A percentile compares a stretch with the other conserved stretches of the same genome.
Evolutionary conservation across 2,113 vertebrate genomes (phyloP).

Genomic region (Helogale parvula): DNA sequence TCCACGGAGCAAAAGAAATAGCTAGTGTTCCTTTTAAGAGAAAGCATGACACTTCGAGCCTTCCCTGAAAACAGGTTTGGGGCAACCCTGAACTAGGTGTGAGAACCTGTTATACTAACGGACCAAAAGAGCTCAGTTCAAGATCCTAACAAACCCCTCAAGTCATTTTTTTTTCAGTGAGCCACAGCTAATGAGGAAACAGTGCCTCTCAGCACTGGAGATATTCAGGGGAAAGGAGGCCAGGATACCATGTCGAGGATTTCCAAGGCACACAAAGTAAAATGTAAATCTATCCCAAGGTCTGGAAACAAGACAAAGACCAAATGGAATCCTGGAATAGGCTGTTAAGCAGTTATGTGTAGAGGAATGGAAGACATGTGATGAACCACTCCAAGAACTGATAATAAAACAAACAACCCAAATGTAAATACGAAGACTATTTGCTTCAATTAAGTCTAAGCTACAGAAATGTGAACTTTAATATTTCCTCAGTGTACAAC

Average conservation of each 20-base stretch:
- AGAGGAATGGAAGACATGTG: conserved; percentile 11
- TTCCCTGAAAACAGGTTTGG: conserved; percentile 17
- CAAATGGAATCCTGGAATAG: not conserved
- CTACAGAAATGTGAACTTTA: conserved; percentile 72
- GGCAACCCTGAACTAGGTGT: not conserved
- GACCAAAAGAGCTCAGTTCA: not conserved
- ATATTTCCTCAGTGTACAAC: conserved; percentile 67
- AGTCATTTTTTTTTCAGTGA: not conserved
- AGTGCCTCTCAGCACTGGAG: not conserved
- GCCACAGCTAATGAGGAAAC: conserved; percentile 53
- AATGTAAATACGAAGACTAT: conserved; percentile 73
- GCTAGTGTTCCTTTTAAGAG: not conserved
- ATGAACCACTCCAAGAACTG: conserved; percentile 23
- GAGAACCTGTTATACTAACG: not conserved
- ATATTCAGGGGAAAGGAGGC: not conserved
- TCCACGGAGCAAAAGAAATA: not conserved
- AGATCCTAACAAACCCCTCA: conserved; percentile 13
- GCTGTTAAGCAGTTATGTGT: not conserved
- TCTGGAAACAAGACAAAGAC: conserved; percentile 48
- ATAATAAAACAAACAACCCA: conserved; percentile 70
- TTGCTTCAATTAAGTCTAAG: conserved; percentile 79
- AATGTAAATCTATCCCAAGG: conserved; percentile 12
- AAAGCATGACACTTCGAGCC: not conserved
- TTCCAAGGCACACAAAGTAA: conserved; percentile 44
- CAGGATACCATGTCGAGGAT: not conserved